phyloP scores from a whole-genome alignment of 1,140 invertebrate species.

The Pseudomyrmex gracilis region DNA sequence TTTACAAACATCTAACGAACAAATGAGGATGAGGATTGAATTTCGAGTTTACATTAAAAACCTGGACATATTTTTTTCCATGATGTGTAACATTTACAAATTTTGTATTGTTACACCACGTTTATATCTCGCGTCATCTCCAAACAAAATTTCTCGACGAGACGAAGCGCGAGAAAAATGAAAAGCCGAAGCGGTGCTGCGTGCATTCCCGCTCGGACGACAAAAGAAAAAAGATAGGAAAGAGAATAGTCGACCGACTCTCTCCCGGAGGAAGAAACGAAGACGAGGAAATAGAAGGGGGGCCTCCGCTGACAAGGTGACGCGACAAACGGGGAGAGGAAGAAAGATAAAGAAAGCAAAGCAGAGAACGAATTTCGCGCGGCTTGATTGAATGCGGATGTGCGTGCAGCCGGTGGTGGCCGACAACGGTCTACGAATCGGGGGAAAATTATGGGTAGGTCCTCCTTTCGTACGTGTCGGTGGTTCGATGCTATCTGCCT shows the following conservation, averaged over 20 bases:
- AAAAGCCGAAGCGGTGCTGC: neutral
- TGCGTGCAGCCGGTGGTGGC: slow-evolving; percentile 72
- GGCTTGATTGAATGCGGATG: slow-evolving; percentile 77
- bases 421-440: slow-evolving; percentile 68
- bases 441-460: slow-evolving; percentile 74
- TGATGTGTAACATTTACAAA: too few relatives aligned
- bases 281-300: neutral
- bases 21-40: too few relatives aligned
- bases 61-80: too few relatives aligned
- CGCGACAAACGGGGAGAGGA: neutral
- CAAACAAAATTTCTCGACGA: neutral
- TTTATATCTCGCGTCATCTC: neutral
- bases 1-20: too few relatives aligned
- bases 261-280: neutral
- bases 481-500: slow-evolving; percentile 74
- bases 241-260: slow-evolving; percentile 19
- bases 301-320: too few relatives aligned
- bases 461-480: slow-evolving; percentile 68
- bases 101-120: too few relatives aligned
- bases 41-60: too few relatives aligned
- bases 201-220: neutral
- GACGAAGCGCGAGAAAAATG: neutral
- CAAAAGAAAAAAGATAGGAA: neutral
- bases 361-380: slow-evolving; percentile 45
- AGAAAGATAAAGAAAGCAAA: neutral